Evolutionary conservation across 2,113 vertebrate species (phyloP).

Genomic region (Motacilla alba): DNA sequence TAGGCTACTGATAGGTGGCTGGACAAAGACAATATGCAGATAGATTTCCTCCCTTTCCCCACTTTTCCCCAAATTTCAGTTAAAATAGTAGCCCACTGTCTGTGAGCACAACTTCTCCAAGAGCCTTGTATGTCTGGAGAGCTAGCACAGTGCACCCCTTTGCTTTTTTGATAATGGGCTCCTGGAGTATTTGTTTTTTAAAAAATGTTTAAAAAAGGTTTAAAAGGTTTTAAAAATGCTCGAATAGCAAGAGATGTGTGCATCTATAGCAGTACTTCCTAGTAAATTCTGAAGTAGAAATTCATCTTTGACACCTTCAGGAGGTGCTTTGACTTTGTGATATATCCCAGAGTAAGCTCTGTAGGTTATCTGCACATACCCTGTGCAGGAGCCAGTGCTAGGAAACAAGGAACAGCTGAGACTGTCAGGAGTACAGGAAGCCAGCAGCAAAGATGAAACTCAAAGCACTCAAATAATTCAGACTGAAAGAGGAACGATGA

Average conservation of each 20-base stretch:
- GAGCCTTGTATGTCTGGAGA: not conserved
- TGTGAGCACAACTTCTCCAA: not conserved
- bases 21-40: not conserved
- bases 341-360: not conserved
- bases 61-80: not conserved
- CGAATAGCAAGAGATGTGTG: not conserved
- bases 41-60: not conserved
- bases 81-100: not conserved
- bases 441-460: not conserved
- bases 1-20: not conserved
- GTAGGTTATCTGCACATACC: not conserved
- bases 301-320: not conserved
- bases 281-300: not conserved
- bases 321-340: not conserved
- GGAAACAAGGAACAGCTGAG: not conserved
- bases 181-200: not conserved
- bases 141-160: not conserved
- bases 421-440: not conserved
- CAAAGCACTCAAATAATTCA: not conserved
- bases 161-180: not conserved
- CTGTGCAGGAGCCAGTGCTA: not conserved
- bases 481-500: not conserved
- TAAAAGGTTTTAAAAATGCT: not conserved
- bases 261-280: not conserved
- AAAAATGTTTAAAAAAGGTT: accelerated